Conservation (phyloP, 2,113 vertebrate genomes). For the Tachycineta bicolor region DNA sequence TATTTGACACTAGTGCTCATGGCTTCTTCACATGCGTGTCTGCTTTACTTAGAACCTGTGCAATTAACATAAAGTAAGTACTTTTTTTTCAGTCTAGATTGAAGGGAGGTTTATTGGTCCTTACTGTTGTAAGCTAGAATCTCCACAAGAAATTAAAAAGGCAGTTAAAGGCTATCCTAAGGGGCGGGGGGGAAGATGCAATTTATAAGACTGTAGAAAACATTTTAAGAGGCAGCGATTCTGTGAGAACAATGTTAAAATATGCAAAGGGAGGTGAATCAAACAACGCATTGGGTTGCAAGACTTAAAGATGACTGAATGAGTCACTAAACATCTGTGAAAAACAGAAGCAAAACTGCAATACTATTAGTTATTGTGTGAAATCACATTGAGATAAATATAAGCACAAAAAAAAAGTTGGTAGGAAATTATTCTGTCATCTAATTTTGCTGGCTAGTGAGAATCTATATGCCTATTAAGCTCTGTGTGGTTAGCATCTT, state of each 20-base stretch:
- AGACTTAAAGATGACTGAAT: background rate
- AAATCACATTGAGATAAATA: conserved; percentile 21
- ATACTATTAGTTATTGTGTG: background rate
- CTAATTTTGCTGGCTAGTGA: background rate
- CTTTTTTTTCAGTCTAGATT: background rate
- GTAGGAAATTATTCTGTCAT: background rate
- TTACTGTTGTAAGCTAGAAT: background rate
- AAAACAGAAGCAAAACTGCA: conserved; percentile 1
- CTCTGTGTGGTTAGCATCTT: background rate
- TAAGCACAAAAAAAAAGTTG: background rate
- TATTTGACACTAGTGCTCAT: background rate
- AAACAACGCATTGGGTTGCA: background rate
- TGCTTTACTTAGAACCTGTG: background rate
- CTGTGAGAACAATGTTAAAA: background rate
- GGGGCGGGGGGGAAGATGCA: accelerated
- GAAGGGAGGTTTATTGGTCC: background rate
- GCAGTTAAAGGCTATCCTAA: background rate
- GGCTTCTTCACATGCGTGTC: accelerated
- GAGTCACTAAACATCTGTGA: background rate
- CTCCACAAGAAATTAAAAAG: background rate
- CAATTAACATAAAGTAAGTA: background rate
- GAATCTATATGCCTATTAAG: conserved; percentile 7
- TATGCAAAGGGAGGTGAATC: background rate
- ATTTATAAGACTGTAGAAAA: background rate
- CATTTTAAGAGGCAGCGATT: background rate